Evolutionary conservation across 2,888 invertebrate genomes (phyloP).

Genomic region (Phania funesta): DNA sequence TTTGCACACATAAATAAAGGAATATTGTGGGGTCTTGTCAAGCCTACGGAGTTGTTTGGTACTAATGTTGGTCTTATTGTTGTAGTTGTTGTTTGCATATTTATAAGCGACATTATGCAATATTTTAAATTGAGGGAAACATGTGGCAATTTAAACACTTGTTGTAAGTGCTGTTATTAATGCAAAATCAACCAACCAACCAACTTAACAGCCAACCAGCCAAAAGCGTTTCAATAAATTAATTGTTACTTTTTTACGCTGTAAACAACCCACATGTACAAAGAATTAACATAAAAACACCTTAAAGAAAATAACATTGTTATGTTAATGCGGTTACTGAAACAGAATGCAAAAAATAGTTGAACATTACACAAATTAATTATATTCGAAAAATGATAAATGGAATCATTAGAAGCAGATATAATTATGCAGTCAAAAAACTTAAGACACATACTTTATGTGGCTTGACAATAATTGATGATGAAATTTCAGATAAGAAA

Average conservation of each 20-base stretch:
- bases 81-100: slow-evolving; percentile 47
- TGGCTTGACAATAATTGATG: too few species aligned
- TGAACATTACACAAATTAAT: slow-evolving; percentile 43
- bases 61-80: neutral
- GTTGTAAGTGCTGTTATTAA: slow-evolving; percentile 62
- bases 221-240: slow-evolving; percentile 55
- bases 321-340: slow-evolving; percentile 41
- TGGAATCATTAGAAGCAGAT: slow-evolving; percentile 13
- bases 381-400: slow-evolving; percentile 38
- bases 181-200: slow-evolving; percentile 49
- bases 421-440: too few species aligned
- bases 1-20: too few species aligned
- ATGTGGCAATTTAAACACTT: slow-evolving; percentile 61
- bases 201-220: neutral
- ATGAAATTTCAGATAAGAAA: too few species aligned
- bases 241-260: slow-evolving; percentile 53
- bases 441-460: too few species aligned
- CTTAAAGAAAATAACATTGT: too few species aligned
- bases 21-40: too few species aligned
- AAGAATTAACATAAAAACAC: slow-evolving; percentile 53
- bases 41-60: neutral
- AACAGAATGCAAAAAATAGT: neutral
- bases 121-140: slow-evolving; percentile 54
- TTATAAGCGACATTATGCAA: slow-evolving; percentile 48
- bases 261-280: slow-evolving; percentile 52